phyloP scores from a whole-genome alignment of 2,888 invertebrate species.

The Mesorhabditis spiculigera region DNA sequence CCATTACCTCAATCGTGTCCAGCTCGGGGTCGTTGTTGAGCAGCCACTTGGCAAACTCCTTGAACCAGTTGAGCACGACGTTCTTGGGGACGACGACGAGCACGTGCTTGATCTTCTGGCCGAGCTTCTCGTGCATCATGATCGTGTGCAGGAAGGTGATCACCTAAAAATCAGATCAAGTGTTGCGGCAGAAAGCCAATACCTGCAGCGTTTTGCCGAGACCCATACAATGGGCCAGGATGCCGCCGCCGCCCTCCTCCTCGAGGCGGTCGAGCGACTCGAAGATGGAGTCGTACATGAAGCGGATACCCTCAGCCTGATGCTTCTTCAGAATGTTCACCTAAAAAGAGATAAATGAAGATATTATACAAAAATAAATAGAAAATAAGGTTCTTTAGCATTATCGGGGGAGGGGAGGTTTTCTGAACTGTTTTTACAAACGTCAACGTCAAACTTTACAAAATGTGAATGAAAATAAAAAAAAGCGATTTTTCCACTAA shows the following conservation, averaged over 20 bases:
- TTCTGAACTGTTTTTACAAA: too few relatives aligned
- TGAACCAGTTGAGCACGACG: conserved; percentile 92
- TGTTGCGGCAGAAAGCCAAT: not conserved
- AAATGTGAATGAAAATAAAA: too few relatives aligned
- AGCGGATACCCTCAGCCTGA: conserved; percentile 76
- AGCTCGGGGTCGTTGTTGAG: conserved; percentile 34
- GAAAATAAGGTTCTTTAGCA: too few relatives aligned
- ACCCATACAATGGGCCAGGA: conserved; percentile 96
- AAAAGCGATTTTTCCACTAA: too few relatives aligned
- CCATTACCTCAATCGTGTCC: conserved; percentile 31
- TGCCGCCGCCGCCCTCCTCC: conserved; percentile 60
- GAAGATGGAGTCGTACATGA: conserved; percentile 52
- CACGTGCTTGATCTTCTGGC: conserved; percentile 69
- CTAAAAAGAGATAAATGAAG: conserved; percentile 8
- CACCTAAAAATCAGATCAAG: conserved; percentile 67
- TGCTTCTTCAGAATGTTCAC: conserved; percentile 76
- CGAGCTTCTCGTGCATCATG: conserved; percentile 66
- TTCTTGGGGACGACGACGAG: conserved; percentile 88
- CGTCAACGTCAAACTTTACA: too few relatives aligned
- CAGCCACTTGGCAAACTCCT: conserved; percentile 75
- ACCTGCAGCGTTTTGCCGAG: conserved; percentile 86
- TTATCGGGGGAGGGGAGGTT: too few relatives aligned
- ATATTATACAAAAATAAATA: too few relatives aligned
- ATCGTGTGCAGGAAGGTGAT: conserved; percentile 82
- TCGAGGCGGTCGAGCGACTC: conserved; percentile 48